Evolutionary conservation across 2,113 vertebrate genomes (phyloP), one percentile per base, ranked within the genome.

Genomic region (Calyptommatus sinebrachiatus): DNA sequence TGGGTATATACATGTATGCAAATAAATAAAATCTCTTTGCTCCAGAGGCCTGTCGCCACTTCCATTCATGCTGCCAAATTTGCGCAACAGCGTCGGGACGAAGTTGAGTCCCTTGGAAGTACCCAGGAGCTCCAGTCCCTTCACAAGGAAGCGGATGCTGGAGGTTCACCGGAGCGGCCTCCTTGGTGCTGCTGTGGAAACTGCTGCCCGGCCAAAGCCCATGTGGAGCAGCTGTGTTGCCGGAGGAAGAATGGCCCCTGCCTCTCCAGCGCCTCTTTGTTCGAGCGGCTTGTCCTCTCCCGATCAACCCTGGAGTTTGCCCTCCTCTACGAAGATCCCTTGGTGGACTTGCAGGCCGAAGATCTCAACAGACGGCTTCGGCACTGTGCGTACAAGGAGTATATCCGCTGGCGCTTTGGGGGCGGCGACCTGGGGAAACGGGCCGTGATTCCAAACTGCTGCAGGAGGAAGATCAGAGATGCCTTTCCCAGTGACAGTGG

Each of bases 191-290:
- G 66, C 45, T 97, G 95, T 8, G 92, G 84, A 1, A 71, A 73
- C 46, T 96, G 94, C 86, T 50, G 14, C 2, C 75, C 74, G 0
- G 71, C 88, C 1, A 8, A 31, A 1, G 45, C 73, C 20, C 81
- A 70, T 2, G 85, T 91, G 1, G 93, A 97, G 84, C 94, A 96
- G 91, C 92, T 97, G 69, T 96, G 96, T 91, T 97, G 97, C 83
- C 86, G 95, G 63, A 78, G 2, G 0, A 50, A 78, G 29, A 41
- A 48, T 0, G 93, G 95, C 1, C 62, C 83, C 35, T 94, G 91
- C 90, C 92, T 97, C 86, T 89, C 95, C 63, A 86, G 87, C 4
- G 95, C 95, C 0, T 22, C 82, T 1, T 80, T 88, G 0, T 96
- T 97, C n/a, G 35, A 83, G 65, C 83, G 73, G 75, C 93, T 97